Base-by-base conservation (phyloP, 2,797 vertebrate genomes). In the Neomorphus geoffroyi region DNA sequence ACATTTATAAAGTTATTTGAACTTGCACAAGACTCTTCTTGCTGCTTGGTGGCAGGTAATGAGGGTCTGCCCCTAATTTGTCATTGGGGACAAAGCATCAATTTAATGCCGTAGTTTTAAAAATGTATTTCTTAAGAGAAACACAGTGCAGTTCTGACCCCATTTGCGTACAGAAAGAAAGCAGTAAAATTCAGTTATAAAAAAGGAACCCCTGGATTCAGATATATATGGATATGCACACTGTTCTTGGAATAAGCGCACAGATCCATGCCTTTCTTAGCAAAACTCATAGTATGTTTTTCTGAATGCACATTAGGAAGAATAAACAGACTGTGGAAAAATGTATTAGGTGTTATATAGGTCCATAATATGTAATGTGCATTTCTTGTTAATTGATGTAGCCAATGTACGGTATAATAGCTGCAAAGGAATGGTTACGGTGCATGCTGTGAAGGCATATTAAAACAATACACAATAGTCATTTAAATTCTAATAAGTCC, bases 321-420 rank as follows among this genome's bases (percentile, higher is more conserved):
- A 96, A 83, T 89, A 94, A 96, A 78, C 75, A 92, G 81, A 50
- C 69, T 67, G 45, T 86, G 77, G 85, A 75, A 96, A 95, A 97
- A 95, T 86, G 86, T 92, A 95, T 93, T 88, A 75, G 86, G 65
- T 91, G 60, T 92, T 94, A 91, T 89, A 93, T 88, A 87, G 61
- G 90, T 89, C 26, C 19, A 48, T 97, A 96, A 96, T 93, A 95
- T 46, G 91, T 75, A 93, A 58, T 77, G 82, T 93, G 80, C 81
- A 85, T 91, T 96, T 88, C 94, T 96, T 48, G 90, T 96, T 97
- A 97, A 97, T 97, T 97, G 96, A 95, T 96, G 93, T 85, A 94
- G 67, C 81, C 94, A 74, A 53, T 66, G 90, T 92, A 89, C 43
- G 27, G 86, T 86, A 72, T 95, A 90, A 96, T 95, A 80, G 96